Conservation (phyloP, 2,113 vertebrate genomes). For the Cheirogaleus medius region DNA sequence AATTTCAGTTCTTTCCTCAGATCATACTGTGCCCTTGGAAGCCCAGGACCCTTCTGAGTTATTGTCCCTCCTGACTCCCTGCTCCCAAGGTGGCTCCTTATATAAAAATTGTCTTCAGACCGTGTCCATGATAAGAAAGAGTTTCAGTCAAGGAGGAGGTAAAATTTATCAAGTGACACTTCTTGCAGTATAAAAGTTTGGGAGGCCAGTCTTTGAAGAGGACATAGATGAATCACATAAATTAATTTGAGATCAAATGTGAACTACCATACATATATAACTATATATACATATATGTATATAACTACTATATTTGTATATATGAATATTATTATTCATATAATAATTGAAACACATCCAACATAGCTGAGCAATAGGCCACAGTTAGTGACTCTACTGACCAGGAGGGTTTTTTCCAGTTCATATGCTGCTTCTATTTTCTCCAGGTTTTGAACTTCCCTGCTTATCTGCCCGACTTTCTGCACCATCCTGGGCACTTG, state of each 20-base stretch:
- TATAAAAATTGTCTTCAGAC: not conserved
- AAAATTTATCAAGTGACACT: not conserved
- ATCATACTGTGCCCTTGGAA: not conserved
- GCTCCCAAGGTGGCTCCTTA: not conserved
- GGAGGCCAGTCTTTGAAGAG: not conserved
- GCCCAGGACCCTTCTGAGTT: not conserved
- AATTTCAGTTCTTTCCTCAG: not conserved
- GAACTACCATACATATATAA: not conserved
- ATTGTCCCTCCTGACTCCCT: not conserved
- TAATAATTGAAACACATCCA: not conserved
- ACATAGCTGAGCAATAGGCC: not conserved
- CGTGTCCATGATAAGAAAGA: not conserved
- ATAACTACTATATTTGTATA: not conserved
- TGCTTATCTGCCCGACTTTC: not conserved
- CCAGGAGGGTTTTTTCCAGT: not conserved
- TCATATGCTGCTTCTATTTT: constrained; percentile 7
- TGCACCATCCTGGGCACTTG: not conserved
- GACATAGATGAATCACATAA: not conserved
- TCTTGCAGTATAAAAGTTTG: not conserved
- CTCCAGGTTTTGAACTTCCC: not conserved
- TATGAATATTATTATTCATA: not conserved
- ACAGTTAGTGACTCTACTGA: not conserved
- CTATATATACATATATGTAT: not conserved
- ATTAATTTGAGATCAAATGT: not conserved
- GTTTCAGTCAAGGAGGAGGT: not conserved